These are phyloP conservation scores for Caenorhabditis briggsae DNA, from an alignment of 1,140 invertebrate species.

Conservation along the genomic window DNA sequence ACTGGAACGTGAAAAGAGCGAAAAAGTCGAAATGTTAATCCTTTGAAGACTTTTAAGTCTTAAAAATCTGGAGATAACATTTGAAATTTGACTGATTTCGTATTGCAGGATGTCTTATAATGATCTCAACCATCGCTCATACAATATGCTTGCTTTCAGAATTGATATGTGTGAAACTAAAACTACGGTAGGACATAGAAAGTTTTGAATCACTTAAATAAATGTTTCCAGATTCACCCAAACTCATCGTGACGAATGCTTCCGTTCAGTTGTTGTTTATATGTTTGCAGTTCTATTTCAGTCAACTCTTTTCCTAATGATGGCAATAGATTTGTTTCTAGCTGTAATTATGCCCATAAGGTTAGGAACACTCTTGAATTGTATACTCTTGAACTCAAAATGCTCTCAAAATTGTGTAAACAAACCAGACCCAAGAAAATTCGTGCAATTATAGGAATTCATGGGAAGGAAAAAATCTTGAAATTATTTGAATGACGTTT, in stretches of 20 bases:
- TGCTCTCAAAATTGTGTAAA: too few relatives aligned
- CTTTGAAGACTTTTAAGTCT: too few relatives aligned
- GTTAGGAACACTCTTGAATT: background rate
- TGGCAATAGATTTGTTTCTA: slow-evolving; percentile 21
- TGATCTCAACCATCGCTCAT: slow-evolving; percentile 30
- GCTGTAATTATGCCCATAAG: slow-evolving; percentile 40
- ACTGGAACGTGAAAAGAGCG: too few relatives aligned
- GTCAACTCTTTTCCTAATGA: slow-evolving; percentile 41
- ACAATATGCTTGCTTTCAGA: slow-evolving; percentile 33
- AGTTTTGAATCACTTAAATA: too few relatives aligned
- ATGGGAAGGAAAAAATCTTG: background rate
- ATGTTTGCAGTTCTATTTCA: slow-evolving; percentile 46
- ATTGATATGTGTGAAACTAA: slow-evolving; percentile 19
- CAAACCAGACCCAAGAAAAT: background rate
- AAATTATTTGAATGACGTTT: background rate
- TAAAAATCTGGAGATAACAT: too few relatives aligned
- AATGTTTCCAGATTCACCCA: background rate
- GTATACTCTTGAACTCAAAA: too few relatives aligned
- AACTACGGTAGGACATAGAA: background rate
- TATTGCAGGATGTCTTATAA: slow-evolving; percentile 11
- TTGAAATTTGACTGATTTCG: background rate
- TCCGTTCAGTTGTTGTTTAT: slow-evolving; percentile 39
- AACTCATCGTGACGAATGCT: slow-evolving; percentile 44
- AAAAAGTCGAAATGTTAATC: too few relatives aligned
- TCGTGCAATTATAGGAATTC: background rate